A percentile compares a stretch with the other conserved stretches of the same genome.
phyloP scores from a whole-genome alignment of 2,113 vertebrate species.

The Siniperca knerii region DNA sequence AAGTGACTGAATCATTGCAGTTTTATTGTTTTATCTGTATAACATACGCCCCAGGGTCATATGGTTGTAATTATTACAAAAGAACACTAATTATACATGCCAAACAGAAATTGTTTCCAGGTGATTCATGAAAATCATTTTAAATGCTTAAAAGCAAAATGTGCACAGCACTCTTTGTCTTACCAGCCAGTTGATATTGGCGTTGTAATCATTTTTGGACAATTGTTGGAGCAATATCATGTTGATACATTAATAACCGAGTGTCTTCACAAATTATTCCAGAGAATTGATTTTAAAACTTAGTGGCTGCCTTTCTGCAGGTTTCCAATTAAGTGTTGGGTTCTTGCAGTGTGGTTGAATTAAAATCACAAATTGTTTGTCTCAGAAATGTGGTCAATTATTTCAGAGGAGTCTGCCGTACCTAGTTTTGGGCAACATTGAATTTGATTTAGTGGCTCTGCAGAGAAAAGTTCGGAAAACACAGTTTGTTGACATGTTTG shows the following conservation, averaged over 20 bases:
- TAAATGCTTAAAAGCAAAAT: background rate
- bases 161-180: background rate
- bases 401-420: constrained; percentile 1
- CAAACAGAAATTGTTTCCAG: background rate
- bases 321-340: constrained; percentile 10
- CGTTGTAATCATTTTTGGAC: background rate
- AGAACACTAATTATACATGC: background rate
- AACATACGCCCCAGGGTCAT: background rate
- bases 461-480: constrained; percentile 25
- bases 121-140: background rate
- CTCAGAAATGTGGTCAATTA: constrained; percentile 4
- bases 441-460: constrained; percentile 14
- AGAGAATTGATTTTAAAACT: constrained; percentile 11
- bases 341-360: constrained; percentile 20
- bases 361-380: constrained; percentile 9
- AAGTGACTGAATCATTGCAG: constrained; percentile 20
- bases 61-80: constrained; percentile 16
- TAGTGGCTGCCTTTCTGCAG: background rate
- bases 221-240: background rate
- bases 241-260: background rate
- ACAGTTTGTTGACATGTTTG: background rate
- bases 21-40: constrained; percentile 3
- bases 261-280: background rate
- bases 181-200: background rate
- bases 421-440: background rate